Base-by-base conservation (phyloP, 1,140 invertebrate genomes). In the Wiebesia pumilae region DNA sequence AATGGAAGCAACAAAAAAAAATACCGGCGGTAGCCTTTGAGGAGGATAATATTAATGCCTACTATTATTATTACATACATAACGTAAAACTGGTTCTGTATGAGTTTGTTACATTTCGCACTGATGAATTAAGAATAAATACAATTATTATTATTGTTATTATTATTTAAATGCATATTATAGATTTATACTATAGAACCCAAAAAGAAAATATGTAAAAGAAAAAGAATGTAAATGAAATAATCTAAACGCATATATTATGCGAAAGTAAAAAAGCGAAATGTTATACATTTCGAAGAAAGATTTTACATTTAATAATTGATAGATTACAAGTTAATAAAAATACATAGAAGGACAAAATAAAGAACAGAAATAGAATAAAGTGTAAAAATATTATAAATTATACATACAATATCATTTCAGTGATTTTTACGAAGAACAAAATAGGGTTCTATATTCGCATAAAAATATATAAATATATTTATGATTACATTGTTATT, bases 401-500 rank as follows among this genome's bases (percentile, higher is more conserved):
- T 84, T 81, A 81, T 54, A 81, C 40, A 81, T 54, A 84, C 2
- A 43, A 79, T 67, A 81, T 85, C 86, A 88, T 88, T 88, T 89
- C 84, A 89, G 88, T 77, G 84, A 88, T 89, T 89, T 88, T 88
- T 88, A 89, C 84, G 79, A 88, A 81, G 58, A 88, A 81, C 87
- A 86, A 87, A 89, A 88, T 89, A 90, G 87, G 82, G 88, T 62
- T 62, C 83, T 87, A 89, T 71, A 54, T 54, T 14, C 14, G 69
- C 69, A 78, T 71, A 80, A 9, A 86, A 40, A 85, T 71, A 87
- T 87, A 90, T 88, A 88, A 88, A 89, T 90, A 90, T 89, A 90
- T 89, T 89, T 90, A 90, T 88, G 65, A 89, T 89, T 87, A 89
- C 88, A 88, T 90, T 90, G 85, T 89, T 90, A 88, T 89, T 90